A percentile compares a stretch with the other conserved stretches of the same genome.
phyloP scores from a whole-genome alignment of 1,140 invertebrate genomes.

The Macrosteles quadrilineatus region DNA sequence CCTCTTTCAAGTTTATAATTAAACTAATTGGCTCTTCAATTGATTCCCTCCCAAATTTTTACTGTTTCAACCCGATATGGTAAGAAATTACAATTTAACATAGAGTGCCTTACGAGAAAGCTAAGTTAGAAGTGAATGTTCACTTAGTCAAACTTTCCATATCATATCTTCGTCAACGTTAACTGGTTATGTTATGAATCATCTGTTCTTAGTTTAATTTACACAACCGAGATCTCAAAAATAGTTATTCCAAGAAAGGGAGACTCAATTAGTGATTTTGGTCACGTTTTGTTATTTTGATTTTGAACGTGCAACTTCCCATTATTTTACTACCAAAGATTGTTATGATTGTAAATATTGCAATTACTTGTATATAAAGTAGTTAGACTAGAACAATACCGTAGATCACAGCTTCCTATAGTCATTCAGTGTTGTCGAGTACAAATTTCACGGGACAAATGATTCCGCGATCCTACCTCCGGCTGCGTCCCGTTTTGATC shows the following conservation, averaged over 20 bases:
- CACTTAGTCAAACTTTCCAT: no score
- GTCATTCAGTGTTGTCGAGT: slow-evolving; percentile 5
- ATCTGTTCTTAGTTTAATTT: no score
- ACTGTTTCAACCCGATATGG: no score
- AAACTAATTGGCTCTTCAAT: no score
- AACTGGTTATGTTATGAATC: no score
- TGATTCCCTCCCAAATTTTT: no score
- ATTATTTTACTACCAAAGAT: slow-evolving; percentile 24
- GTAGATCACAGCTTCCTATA: slow-evolving; percentile 13
- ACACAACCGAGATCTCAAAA: neutral
- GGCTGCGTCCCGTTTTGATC: neutral
- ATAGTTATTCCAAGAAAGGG: neutral
- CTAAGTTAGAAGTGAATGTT: no score
- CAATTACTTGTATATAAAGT: neutral
- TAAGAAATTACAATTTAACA: no score
- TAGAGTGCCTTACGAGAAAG: no score
- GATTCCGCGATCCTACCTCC: slow-evolving; percentile 6
- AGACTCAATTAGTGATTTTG: neutral
- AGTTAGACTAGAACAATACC: neutral
- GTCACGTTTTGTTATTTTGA: slow-evolving; percentile 7
- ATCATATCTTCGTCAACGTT: no score
- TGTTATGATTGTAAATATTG: slow-evolving; percentile 14
- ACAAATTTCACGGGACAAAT: neutral
- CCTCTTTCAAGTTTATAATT: no score
- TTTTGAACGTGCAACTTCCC: slow-evolving; percentile 10